A percentile compares a stretch with the other conserved stretches of the same genome.
phyloP scores from a whole-genome alignment of 2,113 vertebrate genomes.

The Macquaria ambigua region DNA sequence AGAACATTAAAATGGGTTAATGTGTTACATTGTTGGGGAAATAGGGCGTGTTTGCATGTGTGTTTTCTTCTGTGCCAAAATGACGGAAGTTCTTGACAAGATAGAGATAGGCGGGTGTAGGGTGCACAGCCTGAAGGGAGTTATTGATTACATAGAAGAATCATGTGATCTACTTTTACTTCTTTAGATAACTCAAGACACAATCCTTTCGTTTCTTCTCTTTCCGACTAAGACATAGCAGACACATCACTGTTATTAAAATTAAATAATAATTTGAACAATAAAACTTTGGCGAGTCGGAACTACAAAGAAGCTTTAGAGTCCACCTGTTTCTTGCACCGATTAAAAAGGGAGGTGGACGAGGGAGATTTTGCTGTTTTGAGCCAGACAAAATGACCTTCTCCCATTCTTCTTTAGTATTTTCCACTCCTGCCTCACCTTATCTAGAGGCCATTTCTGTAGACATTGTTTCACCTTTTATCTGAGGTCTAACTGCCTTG shows the following conservation, averaged over 20 bases:
- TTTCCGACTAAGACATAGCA: neutral
- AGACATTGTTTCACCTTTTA: constrained; percentile 43
- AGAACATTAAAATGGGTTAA: constrained; percentile 39
- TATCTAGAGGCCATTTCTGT: neutral
- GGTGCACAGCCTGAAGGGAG: neutral
- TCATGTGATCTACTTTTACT: neutral
- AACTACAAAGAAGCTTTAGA: neutral
- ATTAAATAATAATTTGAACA: constrained; percentile 8
- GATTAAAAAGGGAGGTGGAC: neutral
- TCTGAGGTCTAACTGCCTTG: neutral
- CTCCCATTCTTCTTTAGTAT: constrained; percentile 12
- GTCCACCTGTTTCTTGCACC: neutral
- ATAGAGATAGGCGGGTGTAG: neutral
- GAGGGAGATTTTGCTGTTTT: neutral
- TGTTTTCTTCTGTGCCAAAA: neutral
- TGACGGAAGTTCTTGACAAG: neutral
- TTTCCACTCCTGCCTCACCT: constrained; percentile 8
- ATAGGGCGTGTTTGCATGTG: constrained; percentile 15
- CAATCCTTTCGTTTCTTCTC: neutral
- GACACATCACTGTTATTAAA: neutral
- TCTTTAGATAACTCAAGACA: neutral
- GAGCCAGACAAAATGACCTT: constrained; percentile 26
- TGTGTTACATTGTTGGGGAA: constrained; percentile 11
- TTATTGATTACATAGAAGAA: constrained; percentile 14
- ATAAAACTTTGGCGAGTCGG: neutral